A percentile compares a stretch with the other conserved stretches of the same genome.
phyloP scores from a whole-genome alignment of 1,140 invertebrate species.

The Lepeophtheirus salmonis region DNA sequence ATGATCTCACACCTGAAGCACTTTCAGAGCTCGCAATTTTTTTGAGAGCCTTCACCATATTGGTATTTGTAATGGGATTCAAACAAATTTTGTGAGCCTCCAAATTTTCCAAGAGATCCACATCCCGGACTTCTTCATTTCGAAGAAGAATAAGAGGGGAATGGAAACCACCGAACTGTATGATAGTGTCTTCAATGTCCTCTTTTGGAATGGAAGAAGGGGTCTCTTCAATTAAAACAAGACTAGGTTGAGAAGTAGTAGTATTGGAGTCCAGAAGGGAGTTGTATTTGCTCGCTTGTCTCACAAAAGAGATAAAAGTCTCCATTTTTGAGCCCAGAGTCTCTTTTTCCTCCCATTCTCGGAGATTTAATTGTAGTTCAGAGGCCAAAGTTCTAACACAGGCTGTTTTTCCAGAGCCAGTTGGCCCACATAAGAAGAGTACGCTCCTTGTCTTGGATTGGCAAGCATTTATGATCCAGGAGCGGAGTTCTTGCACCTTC shows the following conservation, averaged over 20 bases:
- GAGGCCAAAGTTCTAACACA: neutral
- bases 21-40: neutral
- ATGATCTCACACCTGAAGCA: neutral
- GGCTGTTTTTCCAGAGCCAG: neutral
- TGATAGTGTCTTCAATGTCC: neutral
- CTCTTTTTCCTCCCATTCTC: neutral
- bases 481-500: neutral
- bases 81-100: neutral
- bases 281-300: neutral
- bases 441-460: neutral
- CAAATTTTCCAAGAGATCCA: neutral
- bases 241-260: too few relatives aligned
- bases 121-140: neutral
- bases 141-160: neutral
- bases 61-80: neutral
- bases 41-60: neutral
- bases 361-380: neutral
- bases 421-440: neutral
- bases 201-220: neutral
- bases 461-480: neutral
- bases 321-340: neutral
- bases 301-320: neutral
- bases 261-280: neutral
- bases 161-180: neutral
- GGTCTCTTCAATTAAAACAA: neutral